Evolutionary conservation across 2,113 vertebrate species (phyloP).

Genomic region (Sisor rabdophorus): DNA sequence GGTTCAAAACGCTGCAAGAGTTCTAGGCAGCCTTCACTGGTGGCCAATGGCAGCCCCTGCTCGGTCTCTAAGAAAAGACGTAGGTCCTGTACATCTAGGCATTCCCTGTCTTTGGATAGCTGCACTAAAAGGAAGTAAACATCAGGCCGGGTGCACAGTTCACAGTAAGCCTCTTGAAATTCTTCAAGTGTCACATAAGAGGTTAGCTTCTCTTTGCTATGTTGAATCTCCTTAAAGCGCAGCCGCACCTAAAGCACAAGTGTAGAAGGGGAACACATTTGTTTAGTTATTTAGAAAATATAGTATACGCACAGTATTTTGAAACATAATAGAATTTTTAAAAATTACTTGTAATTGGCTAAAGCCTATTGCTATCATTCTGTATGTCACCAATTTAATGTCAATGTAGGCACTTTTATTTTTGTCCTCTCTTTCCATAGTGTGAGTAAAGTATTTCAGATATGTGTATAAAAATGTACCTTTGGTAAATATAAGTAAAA

Average conservation of each 20-base stretch:
- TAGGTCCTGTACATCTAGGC: constrained; percentile 89
- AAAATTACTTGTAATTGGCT: no score
- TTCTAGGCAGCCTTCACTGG: constrained; percentile 87
- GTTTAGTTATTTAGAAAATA: background rate
- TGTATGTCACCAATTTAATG: no score
- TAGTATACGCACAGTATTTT: background rate
- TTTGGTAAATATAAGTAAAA: no score
- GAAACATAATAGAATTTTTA: background rate
- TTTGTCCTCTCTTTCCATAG: constrained; percentile 33
- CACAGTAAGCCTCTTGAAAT: constrained; percentile 91
- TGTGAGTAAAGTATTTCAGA: no score
- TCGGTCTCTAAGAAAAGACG: constrained; percentile 93
- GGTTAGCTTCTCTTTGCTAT: constrained; percentile 93
- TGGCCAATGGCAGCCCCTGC: constrained; percentile 86
- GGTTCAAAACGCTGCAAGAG: constrained; percentile 87
- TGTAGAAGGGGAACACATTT: background rate
- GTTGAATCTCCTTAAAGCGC: constrained; percentile 96
- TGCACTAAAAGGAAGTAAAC: constrained; percentile 96
- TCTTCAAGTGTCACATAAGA: constrained; percentile 92
- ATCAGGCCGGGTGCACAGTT: constrained; percentile 92
- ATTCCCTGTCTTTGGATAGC: constrained; percentile 96
- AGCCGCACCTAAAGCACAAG: constrained; percentile 70
- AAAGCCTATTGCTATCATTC: no score
- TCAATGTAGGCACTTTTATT: no score
- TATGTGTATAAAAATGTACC: no score